Evolutionary conservation across 2,113 vertebrate genomes (phyloP).

Genomic region (Aplodontia rufa): DNA sequence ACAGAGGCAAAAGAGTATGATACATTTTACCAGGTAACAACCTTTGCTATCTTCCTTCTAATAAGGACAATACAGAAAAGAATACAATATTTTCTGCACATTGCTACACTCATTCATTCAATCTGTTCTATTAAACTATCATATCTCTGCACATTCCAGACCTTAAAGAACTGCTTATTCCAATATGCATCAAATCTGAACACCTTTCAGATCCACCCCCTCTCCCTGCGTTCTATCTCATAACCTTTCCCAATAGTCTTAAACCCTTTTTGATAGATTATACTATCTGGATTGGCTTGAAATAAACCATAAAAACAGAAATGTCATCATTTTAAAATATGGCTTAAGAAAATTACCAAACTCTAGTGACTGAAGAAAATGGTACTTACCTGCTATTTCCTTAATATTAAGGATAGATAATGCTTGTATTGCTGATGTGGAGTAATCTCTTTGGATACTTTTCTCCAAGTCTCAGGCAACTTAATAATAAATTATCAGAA

Average conservation of each 20-base stretch:
- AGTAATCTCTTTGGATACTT: background rate
- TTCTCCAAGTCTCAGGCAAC: background rate
- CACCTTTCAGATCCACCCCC: background rate
- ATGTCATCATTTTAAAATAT: background rate
- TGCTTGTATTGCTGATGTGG: background rate
- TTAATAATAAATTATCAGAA: background rate
- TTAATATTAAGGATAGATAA: background rate
- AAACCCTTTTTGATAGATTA: constrained; percentile 8
- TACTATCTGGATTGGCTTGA: background rate
- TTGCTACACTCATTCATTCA: background rate
- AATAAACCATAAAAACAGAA: background rate
- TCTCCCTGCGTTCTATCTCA: background rate
- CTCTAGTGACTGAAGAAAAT: background rate
- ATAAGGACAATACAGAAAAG: background rate
- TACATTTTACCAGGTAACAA: constrained; percentile 41
- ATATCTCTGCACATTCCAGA: background rate
- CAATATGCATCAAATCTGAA: background rate
- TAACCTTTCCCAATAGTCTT: background rate
- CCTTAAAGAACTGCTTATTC: background rate
- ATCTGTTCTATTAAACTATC: background rate
- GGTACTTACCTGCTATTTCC: background rate
- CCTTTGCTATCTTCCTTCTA: constrained; percentile 37
- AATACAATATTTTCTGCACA: background rate
- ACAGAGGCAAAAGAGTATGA: constrained; percentile 20
- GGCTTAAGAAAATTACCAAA: background rate